These are phyloP conservation scores for Vicugna pacos DNA, from an alignment of 2,113 vertebrate genomes.

Conservation along the genomic window DNA sequence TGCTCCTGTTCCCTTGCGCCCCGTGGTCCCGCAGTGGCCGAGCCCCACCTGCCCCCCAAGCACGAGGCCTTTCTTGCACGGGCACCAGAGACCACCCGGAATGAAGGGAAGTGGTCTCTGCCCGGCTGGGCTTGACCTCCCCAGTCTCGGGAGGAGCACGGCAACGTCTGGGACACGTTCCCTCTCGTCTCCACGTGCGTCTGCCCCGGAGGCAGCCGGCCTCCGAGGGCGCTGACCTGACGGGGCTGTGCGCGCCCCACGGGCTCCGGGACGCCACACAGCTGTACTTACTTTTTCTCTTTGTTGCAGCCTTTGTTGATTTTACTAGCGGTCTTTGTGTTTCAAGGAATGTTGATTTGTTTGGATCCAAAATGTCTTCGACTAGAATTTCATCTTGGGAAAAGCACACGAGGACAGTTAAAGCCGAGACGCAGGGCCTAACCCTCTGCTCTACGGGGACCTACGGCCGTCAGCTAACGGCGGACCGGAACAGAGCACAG, in stretches of 20 bases:
- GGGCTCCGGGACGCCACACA: too few relatives aligned
- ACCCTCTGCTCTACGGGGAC: not conserved
- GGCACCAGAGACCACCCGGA: not conserved
- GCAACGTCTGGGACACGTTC: not conserved
- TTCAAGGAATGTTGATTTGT: not conserved
- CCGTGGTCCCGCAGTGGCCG: not conserved
- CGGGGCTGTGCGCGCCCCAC: not conserved
- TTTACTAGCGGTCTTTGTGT: not conserved
- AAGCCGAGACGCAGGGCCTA: rapidly evolving
- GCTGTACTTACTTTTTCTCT: not conserved
- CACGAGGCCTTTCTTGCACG: rapidly evolving
- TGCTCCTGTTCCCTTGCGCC: not conserved
- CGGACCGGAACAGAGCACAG: not conserved
- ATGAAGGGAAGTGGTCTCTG: not conserved
- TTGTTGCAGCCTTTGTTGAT: rapidly evolving
- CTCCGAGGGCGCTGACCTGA: too few relatives aligned
- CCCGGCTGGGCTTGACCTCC: not conserved
- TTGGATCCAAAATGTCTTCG: not conserved
- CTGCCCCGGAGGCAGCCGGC: not conserved
- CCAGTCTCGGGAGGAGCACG: not conserved
- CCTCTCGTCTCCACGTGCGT: not conserved
- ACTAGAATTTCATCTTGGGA: constrained; percentile 42
- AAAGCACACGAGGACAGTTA: constrained; percentile 17
- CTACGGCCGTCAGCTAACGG: rapidly evolving
- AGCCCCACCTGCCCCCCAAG: not conserved